These are phyloP conservation scores for Sesia bembeciformis DNA, from an alignment of 2,888 invertebrate genomes.

Conservation along the genomic window DNA sequence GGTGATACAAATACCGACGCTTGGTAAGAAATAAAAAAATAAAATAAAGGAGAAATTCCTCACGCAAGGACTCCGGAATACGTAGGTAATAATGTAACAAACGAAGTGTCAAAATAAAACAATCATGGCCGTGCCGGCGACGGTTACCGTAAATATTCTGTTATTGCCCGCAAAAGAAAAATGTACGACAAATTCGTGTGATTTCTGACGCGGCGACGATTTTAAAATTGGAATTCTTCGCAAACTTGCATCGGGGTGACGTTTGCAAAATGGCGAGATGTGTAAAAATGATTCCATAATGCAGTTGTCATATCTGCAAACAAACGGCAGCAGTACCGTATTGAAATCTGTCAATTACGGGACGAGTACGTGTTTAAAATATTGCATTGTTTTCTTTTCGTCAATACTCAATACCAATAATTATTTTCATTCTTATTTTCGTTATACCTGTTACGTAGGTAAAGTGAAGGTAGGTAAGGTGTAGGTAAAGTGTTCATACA, in stretches of 20 bases:
- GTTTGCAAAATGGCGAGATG: conserved; percentile 5
- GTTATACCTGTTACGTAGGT: no score
- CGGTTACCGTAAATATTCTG: not conserved
- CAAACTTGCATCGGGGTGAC: conserved; percentile 10
- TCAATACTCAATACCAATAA: no score
- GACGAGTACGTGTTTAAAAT: no score
- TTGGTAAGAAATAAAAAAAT: conserved; percentile 28
- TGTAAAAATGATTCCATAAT: no score
- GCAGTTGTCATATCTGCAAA: no score
- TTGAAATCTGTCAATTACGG: no score
- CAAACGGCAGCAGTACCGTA: no score
- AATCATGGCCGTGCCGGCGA: not conserved
- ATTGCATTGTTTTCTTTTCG: no score
- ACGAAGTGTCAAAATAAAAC: not conserved
- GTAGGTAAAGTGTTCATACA: no score
- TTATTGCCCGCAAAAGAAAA: not conserved
- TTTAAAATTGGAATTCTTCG: conserved; percentile 35
- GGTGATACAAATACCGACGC: conserved; percentile 17
- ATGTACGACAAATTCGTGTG: conserved; percentile 12
- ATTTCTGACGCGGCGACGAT: conserved; percentile 23
- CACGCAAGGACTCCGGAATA: conserved; percentile 10
- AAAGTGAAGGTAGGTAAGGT: no score
- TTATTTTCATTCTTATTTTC: no score
- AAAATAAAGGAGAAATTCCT: conserved; percentile 28
- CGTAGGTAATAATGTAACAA: not conserved